phyloP scores from a whole-genome alignment of 2,113 vertebrate genomes.

The Microtus pennsylvanicus region DNA sequence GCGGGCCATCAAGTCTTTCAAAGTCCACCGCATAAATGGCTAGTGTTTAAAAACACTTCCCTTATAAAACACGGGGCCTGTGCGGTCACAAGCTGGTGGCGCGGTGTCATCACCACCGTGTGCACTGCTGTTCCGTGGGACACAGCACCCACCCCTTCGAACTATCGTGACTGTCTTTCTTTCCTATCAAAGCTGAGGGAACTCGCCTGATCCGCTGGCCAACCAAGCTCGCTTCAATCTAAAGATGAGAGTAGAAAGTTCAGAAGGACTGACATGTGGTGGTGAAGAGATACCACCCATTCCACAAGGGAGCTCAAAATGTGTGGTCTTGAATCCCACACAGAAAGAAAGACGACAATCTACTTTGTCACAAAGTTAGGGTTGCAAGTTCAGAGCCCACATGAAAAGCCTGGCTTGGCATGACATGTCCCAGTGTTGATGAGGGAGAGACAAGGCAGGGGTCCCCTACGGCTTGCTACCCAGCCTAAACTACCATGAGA shows the following conservation, averaged over 20 bases:
- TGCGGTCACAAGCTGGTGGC: constrained; percentile 87
- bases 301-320: constrained; percentile 80
- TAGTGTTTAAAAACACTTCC: constrained; percentile 90
- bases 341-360: constrained; percentile 72
- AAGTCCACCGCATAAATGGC: constrained; percentile 90
- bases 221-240: constrained; percentile 83
- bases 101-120: constrained; percentile 84
- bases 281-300: constrained; percentile 82
- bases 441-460: neutral
- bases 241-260: constrained; percentile 82
- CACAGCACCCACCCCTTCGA: constrained; percentile 84
- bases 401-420: neutral
- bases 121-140: constrained; percentile 86
- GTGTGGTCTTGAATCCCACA: constrained; percentile 77
- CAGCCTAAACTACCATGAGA: neutral
- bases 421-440: neutral
- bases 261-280: constrained; percentile 80
- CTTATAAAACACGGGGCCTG: constrained; percentile 89
- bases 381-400: constrained; percentile 70
- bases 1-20: constrained; percentile 90
- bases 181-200: constrained; percentile 83
- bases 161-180: constrained; percentile 82
- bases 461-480: neutral
- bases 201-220: constrained; percentile 83
- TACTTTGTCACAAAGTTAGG: constrained; percentile 79